Evolutionary conservation across 2,797 vertebrate species (phyloP).

Genomic region (Ciconia nigra): DNA sequence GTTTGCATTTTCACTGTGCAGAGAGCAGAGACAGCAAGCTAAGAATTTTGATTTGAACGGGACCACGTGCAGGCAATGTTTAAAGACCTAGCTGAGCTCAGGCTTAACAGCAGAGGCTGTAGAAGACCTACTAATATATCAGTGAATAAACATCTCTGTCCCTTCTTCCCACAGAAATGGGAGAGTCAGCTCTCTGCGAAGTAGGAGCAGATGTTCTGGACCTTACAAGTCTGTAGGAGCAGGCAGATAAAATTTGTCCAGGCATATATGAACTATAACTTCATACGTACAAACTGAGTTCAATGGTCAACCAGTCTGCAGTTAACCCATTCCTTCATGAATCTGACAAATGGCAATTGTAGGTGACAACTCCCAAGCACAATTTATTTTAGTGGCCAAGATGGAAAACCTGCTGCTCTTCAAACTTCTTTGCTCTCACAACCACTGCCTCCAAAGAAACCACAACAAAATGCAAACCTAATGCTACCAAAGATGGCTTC

Average conservation of each 20-base stretch:
- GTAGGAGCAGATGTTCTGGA: neutral
- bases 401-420: neutral
- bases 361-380: neutral
- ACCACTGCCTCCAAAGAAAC: neutral
- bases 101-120: neutral
- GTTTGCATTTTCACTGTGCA: neutral
- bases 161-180: neutral
- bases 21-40: neutral
- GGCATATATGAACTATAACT: neutral
- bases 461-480: neutral
- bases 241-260: neutral
- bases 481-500: neutral
- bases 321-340: neutral
- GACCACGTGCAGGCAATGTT: neutral
- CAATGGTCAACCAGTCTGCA: neutral
- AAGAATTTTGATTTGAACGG: neutral
- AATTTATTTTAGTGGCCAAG: neutral
- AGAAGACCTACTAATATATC: neutral
- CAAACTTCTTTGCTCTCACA: neutral
- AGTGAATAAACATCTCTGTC: neutral
- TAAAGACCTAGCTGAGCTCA: neutral
- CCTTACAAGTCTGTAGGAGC: neutral
- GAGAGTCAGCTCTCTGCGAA: neutral
- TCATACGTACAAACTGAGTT: neutral
- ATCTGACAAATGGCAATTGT: neutral